Evolutionary conservation across 2,113 vertebrate species (phyloP), one percentile per base, ranked within the genome.

Genomic region (Cyanoramphus novaezelandiae): DNA sequence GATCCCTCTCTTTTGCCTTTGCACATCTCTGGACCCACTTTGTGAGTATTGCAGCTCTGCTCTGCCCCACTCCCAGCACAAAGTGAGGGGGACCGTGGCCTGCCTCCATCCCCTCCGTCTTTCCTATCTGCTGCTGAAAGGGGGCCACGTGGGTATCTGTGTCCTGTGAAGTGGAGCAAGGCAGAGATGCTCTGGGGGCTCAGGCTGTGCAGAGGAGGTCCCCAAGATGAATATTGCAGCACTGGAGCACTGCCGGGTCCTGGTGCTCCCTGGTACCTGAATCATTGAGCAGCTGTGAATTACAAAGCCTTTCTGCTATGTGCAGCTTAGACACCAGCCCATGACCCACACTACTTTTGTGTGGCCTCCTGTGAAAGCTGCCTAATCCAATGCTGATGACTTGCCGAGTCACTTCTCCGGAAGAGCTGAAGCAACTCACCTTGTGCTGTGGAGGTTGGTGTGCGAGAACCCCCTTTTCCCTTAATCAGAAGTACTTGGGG

Each of bases 211-310:
- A 15, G 57, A 50, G 72, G 5, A 24, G 12, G 39, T 74, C 21
- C 81, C 55, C 17, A 3, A 3, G 47, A 19, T 52, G 46, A 4
- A 37, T 65, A 6, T 5, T 44, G 82, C 59, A 68, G 71, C 72
- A 31, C 67, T 52, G 82, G 60, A 68, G 71, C 72, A 31, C 67
- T 55, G 60, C 13, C 53, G 24, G 16, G 62, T 13, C 39, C 78
- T 33, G 82, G 28, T 85, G 88, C 92, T 87, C 44, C 50, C 75
- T 60, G 23, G 46, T 29, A 49, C 80, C 71, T 55, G 57, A 43
- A 59, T n/a, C 92, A 74, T 14, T 37, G 74, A 85, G 35, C 83
- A 90, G 95, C 97, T 97, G 95, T 78, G 97, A 97, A 96, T 76
- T 57, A 80, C 67, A 43, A 74, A 92, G 59, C 41, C 77, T 94